Evolutionary conservation across 1,140 invertebrate genomes (phyloP), one percentile per base, ranked within the genome.

Genomic region (Pygmarrhopalites habei): DNA sequence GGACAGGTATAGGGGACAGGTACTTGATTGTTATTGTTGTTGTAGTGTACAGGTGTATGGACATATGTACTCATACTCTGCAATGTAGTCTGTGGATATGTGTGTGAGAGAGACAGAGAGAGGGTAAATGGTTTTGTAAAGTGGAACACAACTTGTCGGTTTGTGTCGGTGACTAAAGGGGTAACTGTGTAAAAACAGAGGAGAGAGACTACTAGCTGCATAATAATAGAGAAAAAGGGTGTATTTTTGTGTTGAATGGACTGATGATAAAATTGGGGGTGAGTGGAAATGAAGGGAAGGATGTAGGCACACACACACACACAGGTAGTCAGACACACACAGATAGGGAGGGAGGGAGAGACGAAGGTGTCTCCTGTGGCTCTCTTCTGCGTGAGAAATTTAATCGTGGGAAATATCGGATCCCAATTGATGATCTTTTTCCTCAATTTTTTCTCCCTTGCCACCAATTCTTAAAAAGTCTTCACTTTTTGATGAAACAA

Each of bases 341-440:
- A 35, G 32, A 35, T 35, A 35, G n/a, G 19, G 44, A 25, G 44
- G 44, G n/a, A 10, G 44, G 5, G 44, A 25, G 19, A 47, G 44
- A n/a, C n/a, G 49, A 52, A 52, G 49, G 49, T 56, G 53, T 56
- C 53, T 56, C 53, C 53, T 56, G 53, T 56, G 7, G 53, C 7
- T 25, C 53, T 56, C 12, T 56, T 39, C 29, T 55, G 51, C 51
- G 57, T 65, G 63, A 65, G 63, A 65, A 65, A 56, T 56, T 29
- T 65, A 65, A 65, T 65, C 63, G 63, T 65, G 63, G 63, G 63
- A 65, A 65, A 65, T 60, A 65, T 65, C 58, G 58, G 58, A 52
- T 60, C 58, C 58, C 58, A 60, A 60, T 60, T 60, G 58, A 60
- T 60, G 53, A 56, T 56, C 53, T 56, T 56, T 53, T 56, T 56